Evolutionary conservation across 2,888 invertebrate genomes (phyloP), one percentile per base, ranked within the genome.

Genomic region (Drosophila acutilabella): DNA sequence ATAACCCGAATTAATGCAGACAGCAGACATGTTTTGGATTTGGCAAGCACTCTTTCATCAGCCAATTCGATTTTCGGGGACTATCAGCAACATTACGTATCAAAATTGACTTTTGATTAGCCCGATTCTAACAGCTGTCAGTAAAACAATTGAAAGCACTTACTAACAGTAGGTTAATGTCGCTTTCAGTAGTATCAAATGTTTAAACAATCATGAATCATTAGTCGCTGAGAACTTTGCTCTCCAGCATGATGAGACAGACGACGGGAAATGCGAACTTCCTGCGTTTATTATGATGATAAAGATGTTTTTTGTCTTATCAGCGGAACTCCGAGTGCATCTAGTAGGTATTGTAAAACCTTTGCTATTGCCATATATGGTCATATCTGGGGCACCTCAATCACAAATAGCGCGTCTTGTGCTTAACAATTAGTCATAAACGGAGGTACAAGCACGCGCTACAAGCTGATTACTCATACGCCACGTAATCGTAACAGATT

Each of bases 401-500:
- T 11, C n/a, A 11, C 0, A 56, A 14, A 41, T 56, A 44, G 44
- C 8, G 8, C 18, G 41, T 13, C 26, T 18, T 30, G 8, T 40
- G 14, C 36, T 16, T 18, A 11, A 7, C 26, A 47, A 38, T 77
- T 77, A 77, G 70, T 77, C 70, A 77, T 20, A 42, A 23, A n/a
- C 10, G 56, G 56, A 14, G 36, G 1, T 45, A 23, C 56, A 16
- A 62, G 59, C 62, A 65, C 64, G 47, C 62, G 65, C 48, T 57
- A 11, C 26, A 2, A 20, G 26, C 40, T 36, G 59, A 76, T 86
- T 86, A 86, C 74, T 86, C 85, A 85, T 80, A 78, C 81, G 78
- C 67, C 81, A 81, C 75, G 88, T 78, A 81, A 87, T 74, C 72
- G 52, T 8, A 20, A 6, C n/a, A 36, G 38, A 45, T 61, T 52